Evolutionary conservation across 2,113 vertebrate species (phyloP), one percentile per base, ranked within the genome.

Genomic region (Lophius piscatorius): DNA sequence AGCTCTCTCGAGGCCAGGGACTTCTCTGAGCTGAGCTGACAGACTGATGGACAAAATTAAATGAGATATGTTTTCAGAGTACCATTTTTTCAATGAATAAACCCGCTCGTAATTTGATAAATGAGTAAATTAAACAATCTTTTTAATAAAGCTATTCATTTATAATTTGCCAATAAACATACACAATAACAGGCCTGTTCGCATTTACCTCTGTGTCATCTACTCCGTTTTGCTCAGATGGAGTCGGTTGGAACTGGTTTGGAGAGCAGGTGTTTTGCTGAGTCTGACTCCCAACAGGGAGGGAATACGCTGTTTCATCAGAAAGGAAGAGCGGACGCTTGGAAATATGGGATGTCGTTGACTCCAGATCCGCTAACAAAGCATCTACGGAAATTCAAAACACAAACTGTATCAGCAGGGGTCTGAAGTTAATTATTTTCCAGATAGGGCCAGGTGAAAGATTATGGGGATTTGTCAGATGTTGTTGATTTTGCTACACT

Each of bases 311-410:
- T 0, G 92, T 91, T 45, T 98, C 96, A 42, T 96, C 96, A 0
- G 93, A 84, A 49, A 98, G 86, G 73, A 98, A 98, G 36, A 95
- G 92, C 0, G 97, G 94, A 4, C 91, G 76, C 58, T 97, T 98
- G 77, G 96, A 94, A 83, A 98, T 98, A 74, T 98, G 95, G 0
- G 95, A 96, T 48, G 97, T 98, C 75, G 97, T 96, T 39, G 96
- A 98, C 90, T 98, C 96, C 68, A 99, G 90, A 88, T 98, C 97
- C 14, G 95, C 96, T 80, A 99, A 87, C 64, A 99, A 87, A 36
- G 96, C 96, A 45, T 99, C 97, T 98, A 14, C 1, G 9, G 33
- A 52, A 40, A 70, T 4, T 76, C 11, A 50, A 65, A 60, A 61
- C 4, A 46, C 10, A 62, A 6, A 55, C 8, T 12, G 2, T n/a